Percentiles rank a stretch among this genome's conserved stretches.
Conservation (phyloP, 2,113 vertebrate genomes). For the Oreotrochilus melanogaster region DNA sequence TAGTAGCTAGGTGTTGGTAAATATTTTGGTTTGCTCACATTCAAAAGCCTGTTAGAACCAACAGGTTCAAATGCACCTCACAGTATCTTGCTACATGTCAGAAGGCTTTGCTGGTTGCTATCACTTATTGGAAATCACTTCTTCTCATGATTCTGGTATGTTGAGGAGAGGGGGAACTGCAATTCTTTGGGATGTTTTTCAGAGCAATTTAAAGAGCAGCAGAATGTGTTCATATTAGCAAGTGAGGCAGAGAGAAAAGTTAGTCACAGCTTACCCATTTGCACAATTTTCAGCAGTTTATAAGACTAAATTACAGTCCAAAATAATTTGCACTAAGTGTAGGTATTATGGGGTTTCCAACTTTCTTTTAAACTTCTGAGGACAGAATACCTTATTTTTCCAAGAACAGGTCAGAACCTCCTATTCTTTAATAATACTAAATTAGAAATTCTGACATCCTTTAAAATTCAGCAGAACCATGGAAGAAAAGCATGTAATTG, state of each 20-base stretch:
- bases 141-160: background rate
- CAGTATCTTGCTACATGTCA: background rate
- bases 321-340: background rate
- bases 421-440: background rate
- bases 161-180: background rate
- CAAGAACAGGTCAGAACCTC: background rate
- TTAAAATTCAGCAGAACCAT: background rate
- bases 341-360: background rate
- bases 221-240: background rate
- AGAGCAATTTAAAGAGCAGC: background rate
- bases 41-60: background rate
- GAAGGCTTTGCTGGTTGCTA: background rate
- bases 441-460: background rate
- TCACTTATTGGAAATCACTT: background rate
- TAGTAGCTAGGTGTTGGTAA: background rate
- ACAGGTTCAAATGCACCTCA: background rate
- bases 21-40: background rate
- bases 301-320: background rate
- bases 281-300: background rate
- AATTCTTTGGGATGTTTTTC: background rate
- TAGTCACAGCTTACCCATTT: background rate
- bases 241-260: background rate
- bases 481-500: background rate
- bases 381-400: background rate
- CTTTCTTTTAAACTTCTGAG: background rate